These are phyloP conservation scores for Andrena haemorrhoa DNA, from an alignment of 2,888 invertebrate species.

Conservation along the genomic window DNA sequence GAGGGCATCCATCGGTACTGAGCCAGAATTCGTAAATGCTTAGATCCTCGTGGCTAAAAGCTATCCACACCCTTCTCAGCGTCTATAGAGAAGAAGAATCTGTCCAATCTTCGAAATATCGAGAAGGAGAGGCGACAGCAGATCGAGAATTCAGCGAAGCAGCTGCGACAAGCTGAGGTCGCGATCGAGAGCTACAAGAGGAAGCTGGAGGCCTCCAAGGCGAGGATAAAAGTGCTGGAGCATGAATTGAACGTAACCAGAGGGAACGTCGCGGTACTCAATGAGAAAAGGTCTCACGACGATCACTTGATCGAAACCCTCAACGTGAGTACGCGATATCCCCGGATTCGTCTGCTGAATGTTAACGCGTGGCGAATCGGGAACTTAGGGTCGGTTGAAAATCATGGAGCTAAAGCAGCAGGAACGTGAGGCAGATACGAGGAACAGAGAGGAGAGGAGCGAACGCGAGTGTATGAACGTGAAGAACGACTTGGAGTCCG, in stretches of 20 bases:
- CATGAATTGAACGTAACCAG: constrained; percentile 87
- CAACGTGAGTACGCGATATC: constrained; percentile 84
- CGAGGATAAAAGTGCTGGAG: constrained; percentile 89
- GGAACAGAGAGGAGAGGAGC: constrained; percentile 69
- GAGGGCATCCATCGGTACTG: constrained; percentile 58
- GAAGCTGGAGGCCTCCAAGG: constrained; percentile 89
- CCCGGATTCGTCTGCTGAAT: too few relatives aligned
- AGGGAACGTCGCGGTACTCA: constrained; percentile 87
- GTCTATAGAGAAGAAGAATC: constrained; percentile 65
- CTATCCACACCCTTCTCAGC: neutral
- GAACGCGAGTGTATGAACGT: constrained; percentile 73
- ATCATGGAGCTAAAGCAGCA: constrained; percentile 71
- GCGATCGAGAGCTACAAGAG: constrained; percentile 88
- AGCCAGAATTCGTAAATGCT: too few relatives aligned
- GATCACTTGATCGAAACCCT: constrained; percentile 88
- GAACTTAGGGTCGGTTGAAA: constrained; percentile 74
- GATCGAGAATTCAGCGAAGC: constrained; percentile 87
- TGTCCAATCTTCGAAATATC: constrained; percentile 85
- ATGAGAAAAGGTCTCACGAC: constrained; percentile 88
- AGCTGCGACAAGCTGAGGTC: constrained; percentile 86
- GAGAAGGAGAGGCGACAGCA: constrained; percentile 87
- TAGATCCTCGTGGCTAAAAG: neutral
- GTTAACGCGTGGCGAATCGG: neutral
- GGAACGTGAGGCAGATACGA: constrained; percentile 71
- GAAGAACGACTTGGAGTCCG: constrained; percentile 74